Base-by-base conservation (phyloP, 2,888 invertebrate genomes). In the Hofmannophila pseudospretella region DNA sequence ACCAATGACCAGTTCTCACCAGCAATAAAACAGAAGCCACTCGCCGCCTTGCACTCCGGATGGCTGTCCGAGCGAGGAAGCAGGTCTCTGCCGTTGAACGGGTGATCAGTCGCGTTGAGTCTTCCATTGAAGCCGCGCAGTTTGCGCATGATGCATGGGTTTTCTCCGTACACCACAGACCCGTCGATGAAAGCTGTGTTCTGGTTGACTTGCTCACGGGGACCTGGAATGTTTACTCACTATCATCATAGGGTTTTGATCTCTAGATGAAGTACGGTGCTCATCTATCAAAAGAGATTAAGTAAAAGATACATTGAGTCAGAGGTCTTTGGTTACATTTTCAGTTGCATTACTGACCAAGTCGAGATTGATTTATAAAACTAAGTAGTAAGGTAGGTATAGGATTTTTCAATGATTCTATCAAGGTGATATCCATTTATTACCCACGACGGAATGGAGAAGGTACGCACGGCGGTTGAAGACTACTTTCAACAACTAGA, bases 141-240 rank as follows among this genome's bases (percentile, higher is more conserved):
- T 36, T 92, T 89, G 26, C 91, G 89, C 0, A 92, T 90, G 20
- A 95, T 90, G 64, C 97, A 97, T 1, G 89, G 88, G 58, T 96
- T 95, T 63, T 96, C 96, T 0, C 98, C 98, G 62, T 98, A 98
- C 13, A 98, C 86, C 45, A 94, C 94, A 0, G 96, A 96, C 0
- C 88, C 94, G 61, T 97, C 97, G 36, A 98, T 84, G 75, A 92
- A 98, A 0, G 95, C 95, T 0, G 97, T 95, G 65, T 97, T 97
- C 67, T 97, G 96, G 72, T 98, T 98, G 9, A 96, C 93, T 84
- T 97, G 97, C 57, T 97, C 97, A 40, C 98, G 90, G 0, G 96
- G 94, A 7, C 96, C 94, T 89, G 58, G 9, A n/a, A 22, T 2
- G 20, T n/a, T n/a, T n/a, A n/a, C n/a, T n/a, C n/a, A n/a, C n/a